phyloP scores from a whole-genome alignment of 2,797 vertebrate genomes.

The Odontamblyopus lacepedii region DNA sequence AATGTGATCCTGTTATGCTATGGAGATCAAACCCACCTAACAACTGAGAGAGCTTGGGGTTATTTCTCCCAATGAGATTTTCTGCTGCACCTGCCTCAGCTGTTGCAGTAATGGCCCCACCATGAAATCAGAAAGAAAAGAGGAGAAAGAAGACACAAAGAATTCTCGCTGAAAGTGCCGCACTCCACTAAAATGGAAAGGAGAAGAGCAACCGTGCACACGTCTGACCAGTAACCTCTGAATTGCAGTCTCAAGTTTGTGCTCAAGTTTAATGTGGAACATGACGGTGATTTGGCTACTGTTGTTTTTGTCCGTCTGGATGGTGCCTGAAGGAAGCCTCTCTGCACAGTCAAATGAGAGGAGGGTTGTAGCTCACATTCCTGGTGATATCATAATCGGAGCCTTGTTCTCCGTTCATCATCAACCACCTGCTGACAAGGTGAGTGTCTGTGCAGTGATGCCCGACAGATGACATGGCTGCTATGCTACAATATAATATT shows the following conservation, averaged over 20 bases:
- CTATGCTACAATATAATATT: neutral
- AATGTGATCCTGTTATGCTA: constrained; percentile 47
- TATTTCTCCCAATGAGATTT: constrained; percentile 41
- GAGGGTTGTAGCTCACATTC: constrained; percentile 91
- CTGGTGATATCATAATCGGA: constrained; percentile 96
- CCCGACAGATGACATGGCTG: constrained; percentile 1
- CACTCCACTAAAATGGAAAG: constrained; percentile 52
- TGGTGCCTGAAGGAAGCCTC: constrained; percentile 74
- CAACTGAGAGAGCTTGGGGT: constrained; percentile 31
- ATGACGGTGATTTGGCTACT: constrained; percentile 78
- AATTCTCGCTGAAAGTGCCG: constrained; percentile 25
- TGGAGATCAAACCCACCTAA: constrained; percentile 44
- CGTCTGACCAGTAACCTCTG: constrained; percentile 41
- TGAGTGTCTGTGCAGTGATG: constrained; percentile 22
- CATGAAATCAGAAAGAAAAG: constrained; percentile 35
- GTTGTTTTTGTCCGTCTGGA: constrained; percentile 80
- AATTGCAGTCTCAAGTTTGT: constrained; percentile 8
- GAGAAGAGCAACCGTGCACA: constrained; percentile 36
- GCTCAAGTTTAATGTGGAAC: constrained; percentile 23
- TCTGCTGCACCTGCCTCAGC: constrained; percentile 37
- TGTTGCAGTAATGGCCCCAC: constrained; percentile 38
- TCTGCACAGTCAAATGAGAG: constrained; percentile 87
- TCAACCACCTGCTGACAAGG: constrained; percentile 95
- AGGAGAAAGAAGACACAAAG: constrained; percentile 28
- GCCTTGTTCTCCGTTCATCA: constrained; percentile 98